Evolutionary conservation across 2,888 invertebrate genomes (phyloP).

Genomic region (Mythimna impura): DNA sequence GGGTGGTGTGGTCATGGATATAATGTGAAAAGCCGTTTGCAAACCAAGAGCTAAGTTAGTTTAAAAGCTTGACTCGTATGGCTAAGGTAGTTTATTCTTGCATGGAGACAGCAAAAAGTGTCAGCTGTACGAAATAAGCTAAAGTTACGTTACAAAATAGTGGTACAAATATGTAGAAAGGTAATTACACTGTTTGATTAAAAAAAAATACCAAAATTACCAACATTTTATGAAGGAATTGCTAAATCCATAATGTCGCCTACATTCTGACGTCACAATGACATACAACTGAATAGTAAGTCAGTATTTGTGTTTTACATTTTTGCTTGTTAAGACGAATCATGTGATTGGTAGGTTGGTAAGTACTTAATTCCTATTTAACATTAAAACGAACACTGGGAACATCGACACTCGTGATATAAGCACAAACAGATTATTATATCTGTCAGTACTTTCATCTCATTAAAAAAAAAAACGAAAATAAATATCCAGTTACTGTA

Average conservation of each 20-base stretch:
- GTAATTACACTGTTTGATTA: not conserved
- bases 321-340: constrained; percentile 2
- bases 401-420: not conserved
- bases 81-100: not conserved
- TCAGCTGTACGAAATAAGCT: not conserved
- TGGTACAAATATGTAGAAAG: no score
- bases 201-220: not conserved
- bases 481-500: constrained; percentile 7
- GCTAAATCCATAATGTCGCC: not conserved
- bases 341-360: not conserved
- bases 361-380: constrained; percentile 2
- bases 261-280: constrained; percentile 25
- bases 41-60: not conserved
- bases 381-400: not conserved
- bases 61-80: no score
- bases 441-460: not conserved
- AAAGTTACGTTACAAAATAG: not conserved
- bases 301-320: constrained; percentile 7
- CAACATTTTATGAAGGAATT: constrained; percentile 5
- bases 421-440: not conserved
- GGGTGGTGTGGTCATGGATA: not conserved
- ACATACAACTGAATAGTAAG: constrained; percentile 16
- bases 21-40: not conserved
- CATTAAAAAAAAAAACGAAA: not conserved
- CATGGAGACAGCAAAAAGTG: not conserved